These are phyloP conservation scores for Aegypius monachus DNA, from an alignment of 2,113 vertebrate genomes.

Conservation along the genomic window DNA sequence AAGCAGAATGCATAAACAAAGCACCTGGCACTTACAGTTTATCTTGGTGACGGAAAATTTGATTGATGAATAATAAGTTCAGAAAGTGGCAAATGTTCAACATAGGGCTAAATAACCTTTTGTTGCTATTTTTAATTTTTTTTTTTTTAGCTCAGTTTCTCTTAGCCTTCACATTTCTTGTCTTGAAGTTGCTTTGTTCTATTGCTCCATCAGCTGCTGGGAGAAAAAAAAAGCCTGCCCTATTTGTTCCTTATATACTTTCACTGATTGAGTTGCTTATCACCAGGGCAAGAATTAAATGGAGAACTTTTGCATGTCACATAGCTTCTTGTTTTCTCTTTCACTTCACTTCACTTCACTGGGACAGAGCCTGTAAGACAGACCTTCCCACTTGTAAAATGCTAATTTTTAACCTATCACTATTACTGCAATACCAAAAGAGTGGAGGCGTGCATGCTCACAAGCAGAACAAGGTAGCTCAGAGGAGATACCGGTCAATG, in stretches of 20 bases:
- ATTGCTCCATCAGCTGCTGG: background rate
- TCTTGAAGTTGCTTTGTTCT: background rate
- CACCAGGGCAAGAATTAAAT: background rate
- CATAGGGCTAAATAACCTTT: conserved; percentile 35
- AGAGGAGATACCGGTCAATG: background rate
- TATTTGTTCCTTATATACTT: background rate
- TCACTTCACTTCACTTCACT: background rate
- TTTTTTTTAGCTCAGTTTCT: background rate
- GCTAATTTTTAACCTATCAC: background rate
- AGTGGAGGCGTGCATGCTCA: background rate
- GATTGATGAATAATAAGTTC: conserved; percentile 48
- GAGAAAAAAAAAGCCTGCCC: background rate
- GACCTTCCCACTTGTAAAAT: background rate
- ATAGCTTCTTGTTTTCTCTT: background rate
- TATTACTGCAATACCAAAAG: background rate
- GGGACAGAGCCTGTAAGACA: background rate
- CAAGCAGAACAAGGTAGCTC: background rate
- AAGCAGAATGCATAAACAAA: conserved; percentile 50
- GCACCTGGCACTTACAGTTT: conserved; percentile 7
- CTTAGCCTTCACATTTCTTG: background rate
- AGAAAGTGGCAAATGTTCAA: conserved; percentile 45
- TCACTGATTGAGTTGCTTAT: background rate
- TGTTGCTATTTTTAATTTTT: background rate
- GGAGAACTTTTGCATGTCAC: background rate
- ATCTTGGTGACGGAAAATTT: conserved; percentile 38